Percentiles rank a stretch among this genome's conserved stretches.
phyloP scores from a whole-genome alignment of 53 echinoderm and acorn worm genomes.

The Antedon mediterranea region DNA sequence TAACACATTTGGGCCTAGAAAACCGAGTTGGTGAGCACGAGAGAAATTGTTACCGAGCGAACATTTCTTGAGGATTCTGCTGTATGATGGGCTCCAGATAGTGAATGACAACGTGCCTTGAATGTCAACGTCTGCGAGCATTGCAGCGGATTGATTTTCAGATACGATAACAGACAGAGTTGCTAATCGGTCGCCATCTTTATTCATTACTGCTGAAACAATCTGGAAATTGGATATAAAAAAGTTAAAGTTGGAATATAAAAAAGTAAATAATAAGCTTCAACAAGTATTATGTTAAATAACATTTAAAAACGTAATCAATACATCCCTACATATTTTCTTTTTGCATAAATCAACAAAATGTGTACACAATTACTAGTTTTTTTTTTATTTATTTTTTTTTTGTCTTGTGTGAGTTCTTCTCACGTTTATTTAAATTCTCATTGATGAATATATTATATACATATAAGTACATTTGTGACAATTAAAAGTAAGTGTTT shows the following conservation, averaged over 20 bases:
- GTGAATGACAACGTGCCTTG: slow-evolving; percentile 22
- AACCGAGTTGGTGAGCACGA: slow-evolving; percentile 39
- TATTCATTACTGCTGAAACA: slow-evolving; percentile 30
- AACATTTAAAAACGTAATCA: neutral
- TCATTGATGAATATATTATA: too few species aligned
- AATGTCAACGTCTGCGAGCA: neutral
- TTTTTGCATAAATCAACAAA: too few species aligned
- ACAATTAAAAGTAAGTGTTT: too few species aligned
- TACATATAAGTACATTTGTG: too few species aligned
- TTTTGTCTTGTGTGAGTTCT: too few species aligned
- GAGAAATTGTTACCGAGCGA: slow-evolving; percentile 18
- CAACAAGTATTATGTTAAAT: neutral
- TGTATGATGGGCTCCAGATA: slow-evolving; percentile 44
- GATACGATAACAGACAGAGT: slow-evolving; percentile 36
- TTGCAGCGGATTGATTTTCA: slow-evolving; percentile 18
- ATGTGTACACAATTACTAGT: too few species aligned
- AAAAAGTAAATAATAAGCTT: neutral
- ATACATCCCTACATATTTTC: too few species aligned
- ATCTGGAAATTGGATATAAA: slow-evolving; percentile 30
- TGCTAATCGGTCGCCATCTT: slow-evolving; percentile 30
- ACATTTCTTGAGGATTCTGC: slow-evolving; percentile 21
- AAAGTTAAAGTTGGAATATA: neutral
- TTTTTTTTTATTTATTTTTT: too few species aligned
- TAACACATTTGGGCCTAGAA: slow-evolving; percentile 26
- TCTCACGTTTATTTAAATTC: too few species aligned